phyloP scores from a whole-genome alignment of 2,888 invertebrate species.

The Ormyrus pomaceus region DNA sequence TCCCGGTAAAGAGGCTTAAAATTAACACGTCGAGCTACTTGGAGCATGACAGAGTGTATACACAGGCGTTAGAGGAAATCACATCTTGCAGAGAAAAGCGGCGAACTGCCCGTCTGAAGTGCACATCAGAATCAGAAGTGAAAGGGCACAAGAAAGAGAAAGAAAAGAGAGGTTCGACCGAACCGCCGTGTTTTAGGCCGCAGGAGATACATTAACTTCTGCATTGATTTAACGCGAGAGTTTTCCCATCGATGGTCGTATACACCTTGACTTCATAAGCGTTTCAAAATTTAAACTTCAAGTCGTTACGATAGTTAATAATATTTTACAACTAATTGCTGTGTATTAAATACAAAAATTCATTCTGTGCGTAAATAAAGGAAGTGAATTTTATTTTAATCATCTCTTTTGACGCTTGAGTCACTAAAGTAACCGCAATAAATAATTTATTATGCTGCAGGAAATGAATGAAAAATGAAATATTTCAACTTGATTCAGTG shows the following conservation, averaged over 20 bases:
- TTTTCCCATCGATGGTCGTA: not conserved
- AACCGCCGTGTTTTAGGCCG: conserved; percentile 2
- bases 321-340: too few species aligned
- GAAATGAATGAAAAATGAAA: too few species aligned
- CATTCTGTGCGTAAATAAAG: too few species aligned
- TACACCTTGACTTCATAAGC: not conserved
- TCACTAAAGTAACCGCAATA: too few species aligned
- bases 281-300: too few species aligned
- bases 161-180: too few species aligned
- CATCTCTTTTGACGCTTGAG: too few species aligned
- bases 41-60: conserved; percentile 31
- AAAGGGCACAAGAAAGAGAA: conserved; percentile 17
- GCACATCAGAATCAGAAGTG: conserved; percentile 1
- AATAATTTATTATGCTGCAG: too few species aligned
- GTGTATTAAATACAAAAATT: too few species aligned
- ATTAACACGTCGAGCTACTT: conserved; percentile 52
- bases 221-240: conserved; percentile 33
- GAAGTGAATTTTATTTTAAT: too few species aligned
- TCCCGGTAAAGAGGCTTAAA: conserved; percentile 13
- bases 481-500: too few species aligned
- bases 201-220: conserved; percentile 36
- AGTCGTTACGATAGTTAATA: too few species aligned
- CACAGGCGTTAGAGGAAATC: conserved; percentile 29
- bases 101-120: not conserved
- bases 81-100: conserved; percentile 7